Base-by-base conservation (phyloP, 2,113 vertebrate genomes). In the Lagopus muta region DNA sequence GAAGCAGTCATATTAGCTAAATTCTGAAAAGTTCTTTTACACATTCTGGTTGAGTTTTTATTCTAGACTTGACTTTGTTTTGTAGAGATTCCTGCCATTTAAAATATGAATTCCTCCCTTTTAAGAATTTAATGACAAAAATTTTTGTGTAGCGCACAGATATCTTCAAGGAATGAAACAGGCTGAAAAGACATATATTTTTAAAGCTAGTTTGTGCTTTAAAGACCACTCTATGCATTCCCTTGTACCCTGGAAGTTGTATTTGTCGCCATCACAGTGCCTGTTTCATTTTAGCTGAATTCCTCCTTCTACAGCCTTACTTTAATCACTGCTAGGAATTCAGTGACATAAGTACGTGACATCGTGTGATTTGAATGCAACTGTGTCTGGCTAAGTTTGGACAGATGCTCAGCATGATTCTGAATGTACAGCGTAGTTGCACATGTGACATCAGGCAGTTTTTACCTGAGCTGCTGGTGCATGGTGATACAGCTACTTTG, bases 401-500 rank as follows among this genome's bases (percentile, higher is more conserved):
- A 42, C 47, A 30, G 38, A 38, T 43, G 8, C 36, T 74, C 7
- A 3, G 36, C 34, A 72, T 55, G 34, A 19, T 45, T 32, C 20
- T n/a, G 42, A 15, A 45, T 45, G 30, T 22, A 45, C 30, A 10
- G 3, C n/a, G 13, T 67, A 10, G 10, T 22, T 28, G 34, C 43
- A 20, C 1, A 38, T 47, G 43, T 67, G 55, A 21, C 66, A 50
- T 58, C 2, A 13, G 28, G 3, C 13, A 6, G 20, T 66, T 86
- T 85, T 71, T 11, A 47, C 10, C 22, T 20, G 12, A 55, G 3
- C 20, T 54, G 10, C 8, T 74, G 24, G 15, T 34, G 20, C 0
- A 0, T 61, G 25, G 25, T 3, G 2, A 8, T 22, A 16, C 27
- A 78, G 65, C 18, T 19, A 2, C 43, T 57, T 54, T 0, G 5